A percentile compares a stretch with the other conserved stretches of the same genome.
phyloP scores from a whole-genome alignment of 2,797 vertebrate species.

The Microtus agrestis region DNA sequence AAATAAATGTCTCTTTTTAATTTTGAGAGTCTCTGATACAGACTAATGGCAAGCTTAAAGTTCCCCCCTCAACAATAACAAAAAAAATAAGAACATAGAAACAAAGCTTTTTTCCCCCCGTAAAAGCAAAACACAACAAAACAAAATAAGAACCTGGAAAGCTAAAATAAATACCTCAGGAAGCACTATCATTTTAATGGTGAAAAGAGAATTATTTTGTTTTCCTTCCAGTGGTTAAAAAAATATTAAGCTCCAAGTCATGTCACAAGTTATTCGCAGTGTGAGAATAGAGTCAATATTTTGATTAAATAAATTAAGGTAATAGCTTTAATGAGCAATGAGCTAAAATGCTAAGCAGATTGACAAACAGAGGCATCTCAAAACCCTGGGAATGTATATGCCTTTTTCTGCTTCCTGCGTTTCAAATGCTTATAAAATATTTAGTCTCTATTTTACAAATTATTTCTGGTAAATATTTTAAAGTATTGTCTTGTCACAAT shows the following conservation, averaged over 20 bases:
- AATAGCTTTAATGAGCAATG: slow-evolving; percentile 75
- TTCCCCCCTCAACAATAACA: background rate
- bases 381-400: background rate
- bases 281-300: slow-evolving; percentile 78
- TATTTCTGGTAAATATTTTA: slow-evolving; percentile 24
- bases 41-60: background rate
- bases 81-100: slow-evolving; percentile 6
- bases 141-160: background rate
- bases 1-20: background rate
- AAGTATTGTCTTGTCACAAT: background rate
- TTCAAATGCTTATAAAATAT: slow-evolving; percentile 1
- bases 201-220: slow-evolving; percentile 51
- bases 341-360: slow-evolving; percentile 58
- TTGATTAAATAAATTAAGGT: slow-evolving; percentile 82
- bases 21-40: background rate
- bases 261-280: slow-evolving; percentile 63
- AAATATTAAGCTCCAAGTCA: slow-evolving; percentile 65
- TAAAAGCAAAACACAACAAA: background rate
- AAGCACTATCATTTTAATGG: background rate
- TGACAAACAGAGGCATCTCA: slow-evolving; percentile 16
- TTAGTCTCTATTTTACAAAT: background rate
- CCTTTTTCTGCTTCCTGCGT: background rate
- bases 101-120: background rate
- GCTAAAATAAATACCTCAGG: background rate
- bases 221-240: slow-evolving; percentile 44